phyloP scores from a whole-genome alignment of 1,140 invertebrate species.

The Thaumatotibia leucotreta region DNA sequence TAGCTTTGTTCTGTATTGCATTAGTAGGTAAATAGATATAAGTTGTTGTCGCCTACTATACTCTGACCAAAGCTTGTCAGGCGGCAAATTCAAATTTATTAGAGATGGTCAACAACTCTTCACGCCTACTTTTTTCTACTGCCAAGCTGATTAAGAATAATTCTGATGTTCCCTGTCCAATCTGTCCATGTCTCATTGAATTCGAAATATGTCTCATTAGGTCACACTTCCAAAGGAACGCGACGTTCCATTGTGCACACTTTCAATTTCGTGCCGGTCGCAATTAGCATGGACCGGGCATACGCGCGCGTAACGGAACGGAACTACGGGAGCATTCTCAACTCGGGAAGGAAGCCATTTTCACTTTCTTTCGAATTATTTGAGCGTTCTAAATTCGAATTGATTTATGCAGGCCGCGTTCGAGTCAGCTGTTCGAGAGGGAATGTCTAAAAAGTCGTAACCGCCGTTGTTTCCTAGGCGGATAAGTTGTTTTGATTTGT shows the following conservation, averaged over 20 bases:
- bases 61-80: too few species aligned
- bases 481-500: neutral
- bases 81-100: too few species aligned
- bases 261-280: constrained; percentile 70
- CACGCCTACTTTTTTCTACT: too few species aligned
- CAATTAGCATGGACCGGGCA: constrained; percentile 68
- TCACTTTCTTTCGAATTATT: constrained; percentile 68
- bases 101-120: too few species aligned
- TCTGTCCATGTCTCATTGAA: neutral
- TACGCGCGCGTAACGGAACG: constrained; percentile 64
- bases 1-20: too few species aligned
- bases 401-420: constrained; percentile 29
- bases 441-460: neutral
- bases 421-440: constrained; percentile 25
- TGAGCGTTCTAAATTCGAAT: constrained; percentile 43
- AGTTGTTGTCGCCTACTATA: too few species aligned
- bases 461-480: neutral
- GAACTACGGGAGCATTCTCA: constrained; percentile 38
- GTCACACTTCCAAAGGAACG: constrained; percentile 1
- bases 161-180: neutral
- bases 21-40: too few species aligned
- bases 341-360: constrained; percentile 43
- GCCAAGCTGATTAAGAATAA: too few species aligned
- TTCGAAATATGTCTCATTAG: neutral
- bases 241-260: constrained; percentile 54